These are phyloP conservation scores for Brachycybe producta DNA, from an alignment of 2,888 invertebrate species.

Conservation along the genomic window DNA sequence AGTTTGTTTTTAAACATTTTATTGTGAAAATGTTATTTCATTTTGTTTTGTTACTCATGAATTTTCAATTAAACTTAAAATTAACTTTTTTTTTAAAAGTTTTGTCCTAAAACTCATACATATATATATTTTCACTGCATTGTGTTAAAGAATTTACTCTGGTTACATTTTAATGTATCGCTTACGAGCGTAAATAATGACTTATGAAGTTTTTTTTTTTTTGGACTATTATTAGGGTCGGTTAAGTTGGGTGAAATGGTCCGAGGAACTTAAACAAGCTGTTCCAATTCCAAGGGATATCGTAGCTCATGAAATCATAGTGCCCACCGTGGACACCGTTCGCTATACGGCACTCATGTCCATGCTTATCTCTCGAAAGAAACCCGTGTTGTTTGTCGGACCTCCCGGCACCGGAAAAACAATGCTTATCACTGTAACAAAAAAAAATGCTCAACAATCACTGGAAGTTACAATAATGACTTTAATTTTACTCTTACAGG, in stretches of 20 bases:
- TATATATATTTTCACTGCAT: too few species aligned
- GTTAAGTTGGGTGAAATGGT: constrained; percentile 73
- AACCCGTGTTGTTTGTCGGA: constrained; percentile 66
- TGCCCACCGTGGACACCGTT: constrained; percentile 81
- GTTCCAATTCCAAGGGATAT: constrained; percentile 75
- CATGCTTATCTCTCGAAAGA: constrained; percentile 63
- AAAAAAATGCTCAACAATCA: not conserved
- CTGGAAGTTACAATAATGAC: not conserved
- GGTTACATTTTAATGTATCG: too few species aligned
- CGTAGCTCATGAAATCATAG: constrained; percentile 86
- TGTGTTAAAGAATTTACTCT: too few species aligned
- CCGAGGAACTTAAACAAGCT: constrained; percentile 61
- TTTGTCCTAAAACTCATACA: too few species aligned
- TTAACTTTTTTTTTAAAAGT: too few species aligned
- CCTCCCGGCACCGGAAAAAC: constrained; percentile 40
- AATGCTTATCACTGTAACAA: constrained; percentile 32
- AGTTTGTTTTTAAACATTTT: too few species aligned
- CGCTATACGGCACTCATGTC: constrained; percentile 66
- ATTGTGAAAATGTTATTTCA: too few species aligned
- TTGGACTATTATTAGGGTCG: constrained; percentile 4
- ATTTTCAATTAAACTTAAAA: too few species aligned
- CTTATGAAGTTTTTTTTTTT: constrained; percentile 6
- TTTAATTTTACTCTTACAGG: constrained; percentile 25
- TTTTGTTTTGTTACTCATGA: too few species aligned
- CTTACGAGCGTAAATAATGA: too few species aligned